Conservation (phyloP, 1,140 invertebrate genomes). For the Paracyclopina nana region DNA sequence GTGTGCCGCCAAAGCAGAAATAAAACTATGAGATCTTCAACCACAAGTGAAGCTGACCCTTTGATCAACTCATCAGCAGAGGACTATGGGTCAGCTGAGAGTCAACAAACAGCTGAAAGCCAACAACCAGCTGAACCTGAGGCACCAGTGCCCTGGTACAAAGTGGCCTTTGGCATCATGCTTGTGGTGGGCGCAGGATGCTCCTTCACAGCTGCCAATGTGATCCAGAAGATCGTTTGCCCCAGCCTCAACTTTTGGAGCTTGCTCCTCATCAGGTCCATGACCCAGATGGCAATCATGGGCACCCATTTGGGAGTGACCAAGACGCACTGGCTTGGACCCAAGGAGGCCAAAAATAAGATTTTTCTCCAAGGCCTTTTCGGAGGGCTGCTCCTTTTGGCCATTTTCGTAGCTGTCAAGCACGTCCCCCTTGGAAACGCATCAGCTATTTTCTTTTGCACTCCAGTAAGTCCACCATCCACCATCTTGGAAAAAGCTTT, state of each 20-base stretch:
- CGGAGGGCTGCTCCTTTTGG: slow-evolving; percentile 2
- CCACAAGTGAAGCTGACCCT: too few species aligned
- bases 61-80: too few species aligned
- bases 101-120: too few species aligned
- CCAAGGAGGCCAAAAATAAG: not conserved
- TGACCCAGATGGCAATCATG: slow-evolving; percentile 9
- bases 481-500: too few species aligned
- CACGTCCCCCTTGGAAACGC: slow-evolving; percentile 10
- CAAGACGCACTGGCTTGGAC: not conserved
- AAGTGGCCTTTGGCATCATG: not conserved
- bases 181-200: slow-evolving; percentile 1
- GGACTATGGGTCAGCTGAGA: too few species aligned
- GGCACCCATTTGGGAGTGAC: too few species aligned
- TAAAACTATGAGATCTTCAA: too few species aligned
- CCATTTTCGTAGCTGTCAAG: slow-evolving; percentile 8
- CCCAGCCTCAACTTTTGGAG: slow-evolving; percentile 11
- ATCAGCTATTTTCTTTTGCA: slow-evolving; percentile 6
- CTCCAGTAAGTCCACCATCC: too few species aligned
- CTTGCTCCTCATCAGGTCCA: slow-evolving; percentile 8
- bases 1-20: too few species aligned
- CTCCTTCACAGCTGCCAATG: slow-evolving; percentile 7
- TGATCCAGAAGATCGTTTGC: slow-evolving; percentile 10
- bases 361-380: slow-evolving; percentile 7
- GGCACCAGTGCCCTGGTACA: too few species aligned
- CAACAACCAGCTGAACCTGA: too few species aligned